phyloP scores from a whole-genome alignment of 2,888 invertebrate genomes.

The Apamea sordens region DNA sequence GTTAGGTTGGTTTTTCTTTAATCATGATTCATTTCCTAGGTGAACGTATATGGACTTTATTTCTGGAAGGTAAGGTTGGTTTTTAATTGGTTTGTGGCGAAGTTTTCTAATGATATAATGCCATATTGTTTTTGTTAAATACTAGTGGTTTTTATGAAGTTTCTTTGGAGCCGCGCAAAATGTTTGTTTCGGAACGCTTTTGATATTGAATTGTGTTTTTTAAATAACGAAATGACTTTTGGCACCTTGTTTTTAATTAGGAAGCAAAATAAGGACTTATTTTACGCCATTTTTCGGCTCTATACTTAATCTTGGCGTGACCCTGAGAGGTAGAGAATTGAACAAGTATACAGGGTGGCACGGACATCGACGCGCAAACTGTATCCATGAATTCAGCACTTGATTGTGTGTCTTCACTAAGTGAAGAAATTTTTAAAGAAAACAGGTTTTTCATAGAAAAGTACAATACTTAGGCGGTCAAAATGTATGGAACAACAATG shows the following conservation, averaged over 20 bases:
- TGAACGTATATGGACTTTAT: conserved; percentile 63
- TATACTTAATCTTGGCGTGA: not conserved
- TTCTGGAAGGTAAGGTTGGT: conserved; percentile 49
- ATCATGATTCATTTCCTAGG: conserved; percentile 69
- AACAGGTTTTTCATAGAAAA: too few relatives aligned
- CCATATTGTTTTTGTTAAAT: conserved; percentile 73
- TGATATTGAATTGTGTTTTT: conserved; percentile 49
- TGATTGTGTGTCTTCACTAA: too few relatives aligned
- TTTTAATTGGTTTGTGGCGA: conserved; percentile 49
- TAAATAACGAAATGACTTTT: conserved; percentile 27
- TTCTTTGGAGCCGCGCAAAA: conserved; percentile 57
- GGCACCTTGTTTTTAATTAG: conserved; percentile 28
- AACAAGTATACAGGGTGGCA: too few relatives aligned
- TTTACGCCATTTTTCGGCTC: not conserved
- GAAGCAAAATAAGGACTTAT: not conserved
- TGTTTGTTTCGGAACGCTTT: conserved; percentile 59
- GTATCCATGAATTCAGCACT: too few relatives aligned
- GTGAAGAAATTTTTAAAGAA: too few relatives aligned
- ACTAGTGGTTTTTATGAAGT: conserved; percentile 71
- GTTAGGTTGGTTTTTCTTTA: conserved; percentile 66
- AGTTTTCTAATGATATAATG: conserved; percentile 70
- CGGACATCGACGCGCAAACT: too few relatives aligned
- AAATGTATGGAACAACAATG: too few relatives aligned
- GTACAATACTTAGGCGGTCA: too few relatives aligned
- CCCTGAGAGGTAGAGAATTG: not conserved